phyloP scores from a whole-genome alignment of 1,140 invertebrate genomes.

The Drosophila pruinosa region DNA sequence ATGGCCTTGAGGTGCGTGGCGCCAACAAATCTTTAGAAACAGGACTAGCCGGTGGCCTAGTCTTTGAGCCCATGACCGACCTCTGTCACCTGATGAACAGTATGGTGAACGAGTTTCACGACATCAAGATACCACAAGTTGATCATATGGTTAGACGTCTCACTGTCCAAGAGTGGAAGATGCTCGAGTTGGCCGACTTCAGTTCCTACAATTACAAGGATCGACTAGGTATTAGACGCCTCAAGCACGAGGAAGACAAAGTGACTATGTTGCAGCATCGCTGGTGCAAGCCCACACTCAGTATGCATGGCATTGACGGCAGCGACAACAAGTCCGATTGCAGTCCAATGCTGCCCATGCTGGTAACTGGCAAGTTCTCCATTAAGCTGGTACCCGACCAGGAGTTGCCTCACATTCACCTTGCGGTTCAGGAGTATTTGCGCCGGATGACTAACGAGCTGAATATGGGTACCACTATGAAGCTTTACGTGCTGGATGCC shows the following conservation, averaged over 20 bases:
- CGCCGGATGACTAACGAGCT: neutral
- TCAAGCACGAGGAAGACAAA: slow-evolving; percentile 20
- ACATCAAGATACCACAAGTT: slow-evolving; percentile 10
- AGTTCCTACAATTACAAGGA: slow-evolving; percentile 36
- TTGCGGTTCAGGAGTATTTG: neutral
- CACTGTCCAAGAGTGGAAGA: slow-evolving; percentile 4
- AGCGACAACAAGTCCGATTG: slow-evolving; percentile 1
- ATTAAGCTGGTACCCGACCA: slow-evolving; percentile 44
- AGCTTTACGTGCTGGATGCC: slow-evolving; percentile 1
- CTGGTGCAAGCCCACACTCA: slow-evolving; percentile 33
- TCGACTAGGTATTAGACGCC: slow-evolving; percentile 7
- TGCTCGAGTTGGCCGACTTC: slow-evolving; percentile 33
- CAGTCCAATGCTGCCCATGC: slow-evolving; percentile 17
- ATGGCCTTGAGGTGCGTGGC: slow-evolving; percentile 16
- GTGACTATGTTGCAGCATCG: slow-evolving; percentile 23
- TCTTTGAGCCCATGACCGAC: slow-evolving; percentile 48
- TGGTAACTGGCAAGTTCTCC: slow-evolving; percentile 33
- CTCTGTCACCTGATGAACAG: slow-evolving; percentile 42
- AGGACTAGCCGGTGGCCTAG: slow-evolving; percentile 28
- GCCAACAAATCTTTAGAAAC: slow-evolving; percentile 35
- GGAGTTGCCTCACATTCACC: neutral
- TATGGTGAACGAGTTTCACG: slow-evolving; percentile 15
- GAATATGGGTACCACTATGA: neutral
- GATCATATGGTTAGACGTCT: neutral
- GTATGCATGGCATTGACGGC: slow-evolving; percentile 43